A percentile compares a stretch with the other conserved stretches of the same genome.
These are phyloP conservation scores for Leucophenga varia DNA, from an alignment of 1,140 invertebrate species.

Conservation along the genomic window DNA sequence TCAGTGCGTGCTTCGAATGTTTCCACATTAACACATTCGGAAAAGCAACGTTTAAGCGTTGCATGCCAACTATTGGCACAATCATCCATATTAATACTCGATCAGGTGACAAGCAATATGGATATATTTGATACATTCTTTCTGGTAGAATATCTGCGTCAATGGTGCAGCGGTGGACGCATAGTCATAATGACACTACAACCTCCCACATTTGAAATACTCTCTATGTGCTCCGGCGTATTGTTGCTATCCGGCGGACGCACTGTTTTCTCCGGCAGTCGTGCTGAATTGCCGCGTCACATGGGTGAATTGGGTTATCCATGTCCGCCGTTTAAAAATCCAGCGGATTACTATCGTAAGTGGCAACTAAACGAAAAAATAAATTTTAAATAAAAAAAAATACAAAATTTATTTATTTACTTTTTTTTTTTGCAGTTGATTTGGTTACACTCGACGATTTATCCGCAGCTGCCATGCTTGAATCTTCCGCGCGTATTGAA, in stretches of 20 bases:
- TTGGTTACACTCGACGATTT: conserved; percentile 90
- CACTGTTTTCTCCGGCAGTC: conserved; percentile 85
- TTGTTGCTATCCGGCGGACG: conserved; percentile 84
- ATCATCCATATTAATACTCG: conserved; percentile 80
- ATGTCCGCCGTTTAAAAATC: conserved; percentile 94
- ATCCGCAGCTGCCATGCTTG: conserved; percentile 88
- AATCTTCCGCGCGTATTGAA: conserved; percentile 90
- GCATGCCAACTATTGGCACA: conserved; percentile 84
- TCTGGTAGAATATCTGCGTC: conserved; percentile 87
- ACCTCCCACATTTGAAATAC: conserved; percentile 93
- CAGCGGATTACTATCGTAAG: conserved; percentile 93
- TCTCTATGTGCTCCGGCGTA: conserved; percentile 88
- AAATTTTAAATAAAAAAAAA: background rate
- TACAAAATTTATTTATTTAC: background rate
- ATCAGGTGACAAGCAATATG: conserved; percentile 89
- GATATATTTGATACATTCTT: conserved; percentile 97
- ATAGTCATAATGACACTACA: conserved; percentile 90
- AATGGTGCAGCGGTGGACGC: conserved; percentile 84
- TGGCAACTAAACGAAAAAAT: conserved; percentile 23
- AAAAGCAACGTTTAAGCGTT: conserved; percentile 79
- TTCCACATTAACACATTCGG: conserved; percentile 78
- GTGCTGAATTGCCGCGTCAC: conserved; percentile 88
- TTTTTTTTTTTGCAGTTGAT: conserved; percentile 69
- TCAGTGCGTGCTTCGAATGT: conserved; percentile 80
- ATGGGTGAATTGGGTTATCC: conserved; percentile 93